These are phyloP conservation scores for Orgyia antiqua DNA, from an alignment of 2,888 invertebrate species.

Conservation along the genomic window DNA sequence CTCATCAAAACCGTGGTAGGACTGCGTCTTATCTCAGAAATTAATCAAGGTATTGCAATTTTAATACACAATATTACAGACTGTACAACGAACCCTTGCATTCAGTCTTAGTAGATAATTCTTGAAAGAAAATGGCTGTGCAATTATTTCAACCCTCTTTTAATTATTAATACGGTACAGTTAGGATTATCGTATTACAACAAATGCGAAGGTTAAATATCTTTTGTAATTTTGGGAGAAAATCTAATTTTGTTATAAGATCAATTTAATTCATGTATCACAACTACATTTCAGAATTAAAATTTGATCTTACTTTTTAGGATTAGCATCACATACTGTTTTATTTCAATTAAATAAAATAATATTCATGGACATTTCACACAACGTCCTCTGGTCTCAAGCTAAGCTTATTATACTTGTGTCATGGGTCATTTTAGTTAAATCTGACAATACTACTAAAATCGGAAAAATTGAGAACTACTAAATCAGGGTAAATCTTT, in stretches of 20 bases:
- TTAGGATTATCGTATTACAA: conserved; percentile 51
- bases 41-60: conserved; percentile 33
- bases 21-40: conserved; percentile 24
- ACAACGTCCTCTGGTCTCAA: too few species aligned
- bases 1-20: conserved; percentile 19
- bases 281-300: too few species aligned
- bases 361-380: too few species aligned
- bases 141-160: conserved; percentile 53
- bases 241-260: background rate
- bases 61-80: conserved; percentile 36
- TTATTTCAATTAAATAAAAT: too few species aligned
- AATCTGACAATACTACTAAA: too few species aligned
- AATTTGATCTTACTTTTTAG: too few species aligned
- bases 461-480: too few species aligned
- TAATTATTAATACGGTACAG: conserved; percentile 64
- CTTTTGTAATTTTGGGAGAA: background rate
- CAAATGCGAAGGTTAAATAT: conserved; percentile 28
- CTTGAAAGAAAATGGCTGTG: conserved; percentile 46
- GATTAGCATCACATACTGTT: too few species aligned
- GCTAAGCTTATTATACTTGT: too few species aligned
- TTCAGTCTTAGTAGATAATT: conserved; percentile 43
- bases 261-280: too few species aligned
- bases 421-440: too few species aligned
- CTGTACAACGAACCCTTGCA: conserved; percentile 20
- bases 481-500: too few species aligned